Percentiles rank a stretch among this genome's conserved stretches.
Evolutionary conservation across 2,113 vertebrate species (phyloP).

Genomic region (Ptilorrhoa leucosticta): DNA sequence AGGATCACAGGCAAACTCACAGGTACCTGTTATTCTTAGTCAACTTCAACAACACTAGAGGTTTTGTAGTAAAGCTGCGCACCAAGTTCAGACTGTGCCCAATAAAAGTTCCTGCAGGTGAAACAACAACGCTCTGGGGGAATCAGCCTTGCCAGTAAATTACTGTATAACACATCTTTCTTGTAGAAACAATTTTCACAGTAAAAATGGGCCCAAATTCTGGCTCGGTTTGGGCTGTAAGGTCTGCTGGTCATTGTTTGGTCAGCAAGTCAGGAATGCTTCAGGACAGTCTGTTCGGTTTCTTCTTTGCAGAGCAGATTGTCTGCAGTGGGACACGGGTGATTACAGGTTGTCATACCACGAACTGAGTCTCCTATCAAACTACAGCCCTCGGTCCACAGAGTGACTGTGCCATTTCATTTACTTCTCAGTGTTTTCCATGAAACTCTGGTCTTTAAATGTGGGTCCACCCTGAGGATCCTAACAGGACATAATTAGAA

Average conservation of each 20-base stretch:
- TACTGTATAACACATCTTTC: neutral
- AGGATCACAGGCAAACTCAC: neutral
- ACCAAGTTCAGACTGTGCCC: neutral
- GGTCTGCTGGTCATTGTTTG: neutral
- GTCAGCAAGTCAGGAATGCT: neutral
- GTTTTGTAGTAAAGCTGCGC: neutral
- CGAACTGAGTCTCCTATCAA: rapidly evolving
- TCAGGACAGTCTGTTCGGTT: neutral
- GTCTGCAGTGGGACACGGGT: neutral
- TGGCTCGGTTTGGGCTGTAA: neutral
- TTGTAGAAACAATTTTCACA: neutral
- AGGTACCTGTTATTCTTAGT: neutral
- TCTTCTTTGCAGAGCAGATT: neutral
- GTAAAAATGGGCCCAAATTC: neutral
- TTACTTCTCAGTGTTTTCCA: neutral
- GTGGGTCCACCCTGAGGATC: neutral
- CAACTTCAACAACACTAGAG: neutral
- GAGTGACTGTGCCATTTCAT: neutral
- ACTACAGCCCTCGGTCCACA: neutral
- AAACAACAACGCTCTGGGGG: neutral
- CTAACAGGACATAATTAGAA: neutral
- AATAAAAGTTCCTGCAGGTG: neutral
- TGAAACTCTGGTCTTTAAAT: neutral
- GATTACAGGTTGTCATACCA: neutral
- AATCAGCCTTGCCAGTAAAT: neutral